Evolutionary conservation across 2,113 vertebrate species (phyloP).

Genomic region (Periophthalmodon schlosseri): DNA sequence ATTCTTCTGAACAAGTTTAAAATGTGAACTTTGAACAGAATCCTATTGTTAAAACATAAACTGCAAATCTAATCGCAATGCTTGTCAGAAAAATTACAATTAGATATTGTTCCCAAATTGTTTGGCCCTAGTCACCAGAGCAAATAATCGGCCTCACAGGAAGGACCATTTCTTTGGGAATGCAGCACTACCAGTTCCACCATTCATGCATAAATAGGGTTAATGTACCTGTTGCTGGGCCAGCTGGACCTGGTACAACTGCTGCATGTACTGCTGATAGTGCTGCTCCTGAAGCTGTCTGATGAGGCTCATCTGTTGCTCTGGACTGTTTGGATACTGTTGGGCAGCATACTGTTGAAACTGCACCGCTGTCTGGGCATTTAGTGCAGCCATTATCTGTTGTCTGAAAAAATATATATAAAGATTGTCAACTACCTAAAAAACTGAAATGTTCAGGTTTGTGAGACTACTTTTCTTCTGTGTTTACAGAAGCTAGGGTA

Average conservation of each 20-base stretch:
- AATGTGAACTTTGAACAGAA: too few species aligned
- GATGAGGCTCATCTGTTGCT: conserved; percentile 95
- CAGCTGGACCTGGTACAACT: conserved; percentile 97
- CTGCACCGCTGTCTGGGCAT: conserved; percentile 96
- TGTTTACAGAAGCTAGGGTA: not conserved
- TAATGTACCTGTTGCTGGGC: conserved; percentile 91
- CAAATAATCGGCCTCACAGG: too few species aligned
- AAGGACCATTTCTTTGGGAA: not conserved
- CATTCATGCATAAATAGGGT: not conserved
- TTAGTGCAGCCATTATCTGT: conserved; percentile 98
- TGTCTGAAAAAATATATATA: conserved; percentile 75
- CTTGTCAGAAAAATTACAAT: too few species aligned
- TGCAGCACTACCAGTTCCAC: not conserved
- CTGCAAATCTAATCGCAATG: too few species aligned
- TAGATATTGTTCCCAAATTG: too few species aligned
- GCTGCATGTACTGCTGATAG: conserved; percentile 99
- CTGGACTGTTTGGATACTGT: conserved; percentile 94
- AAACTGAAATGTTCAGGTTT: not conserved
- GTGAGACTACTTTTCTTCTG: not conserved
- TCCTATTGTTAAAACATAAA: too few species aligned
- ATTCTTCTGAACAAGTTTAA: too few species aligned
- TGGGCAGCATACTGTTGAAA: conserved; percentile 99
- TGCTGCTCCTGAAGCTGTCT: conserved; percentile 98
- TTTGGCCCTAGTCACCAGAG: too few species aligned
- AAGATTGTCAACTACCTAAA: not conserved